Evolutionary conservation across 2,888 invertebrate genomes (phyloP).

Genomic region (Watsonalla cultraria): DNA sequence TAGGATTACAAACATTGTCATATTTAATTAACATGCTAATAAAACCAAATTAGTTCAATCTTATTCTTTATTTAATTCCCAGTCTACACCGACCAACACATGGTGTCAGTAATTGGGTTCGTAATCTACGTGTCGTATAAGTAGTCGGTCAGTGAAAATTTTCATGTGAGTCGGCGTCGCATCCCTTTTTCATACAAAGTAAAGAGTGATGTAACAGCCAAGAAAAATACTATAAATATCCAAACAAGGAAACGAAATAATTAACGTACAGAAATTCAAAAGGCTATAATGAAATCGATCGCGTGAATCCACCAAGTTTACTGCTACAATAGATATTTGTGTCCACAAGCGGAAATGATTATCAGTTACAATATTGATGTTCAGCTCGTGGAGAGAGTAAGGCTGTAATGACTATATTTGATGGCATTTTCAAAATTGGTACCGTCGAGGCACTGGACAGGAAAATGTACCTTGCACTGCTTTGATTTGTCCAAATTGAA

Average conservation of each 20-base stretch:
- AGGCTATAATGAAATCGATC: constrained; percentile 4
- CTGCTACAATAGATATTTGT: constrained; percentile 45
- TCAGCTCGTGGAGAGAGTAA: constrained; percentile 18
- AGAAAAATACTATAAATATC: too few relatives aligned
- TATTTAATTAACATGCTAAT: too few relatives aligned
- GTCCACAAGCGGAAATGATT: constrained; percentile 55
- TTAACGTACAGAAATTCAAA: not conserved
- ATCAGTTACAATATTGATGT: constrained; percentile 35
- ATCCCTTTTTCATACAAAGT: too few relatives aligned
- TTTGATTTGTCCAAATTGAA: not conserved
- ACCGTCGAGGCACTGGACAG: not conserved
- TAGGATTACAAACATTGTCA: too few relatives aligned
- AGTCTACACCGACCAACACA: too few relatives aligned
- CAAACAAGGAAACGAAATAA: not conserved
- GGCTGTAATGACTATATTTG: not conserved
- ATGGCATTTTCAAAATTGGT: not conserved
- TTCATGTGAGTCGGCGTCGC: too few relatives aligned
- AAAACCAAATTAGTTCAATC: too few relatives aligned
- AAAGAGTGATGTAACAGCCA: too few relatives aligned
- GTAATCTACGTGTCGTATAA: too few relatives aligned
- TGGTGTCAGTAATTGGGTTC: too few relatives aligned
- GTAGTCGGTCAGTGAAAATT: too few relatives aligned
- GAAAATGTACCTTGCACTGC: not conserved
- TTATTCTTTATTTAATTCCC: too few relatives aligned
- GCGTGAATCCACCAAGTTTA: constrained; percentile 16